Percentiles rank a stretch among this genome's conserved stretches.
Conservation (phyloP, 2,113 vertebrate species). For the Misgurnus mizolepis region DNA sequence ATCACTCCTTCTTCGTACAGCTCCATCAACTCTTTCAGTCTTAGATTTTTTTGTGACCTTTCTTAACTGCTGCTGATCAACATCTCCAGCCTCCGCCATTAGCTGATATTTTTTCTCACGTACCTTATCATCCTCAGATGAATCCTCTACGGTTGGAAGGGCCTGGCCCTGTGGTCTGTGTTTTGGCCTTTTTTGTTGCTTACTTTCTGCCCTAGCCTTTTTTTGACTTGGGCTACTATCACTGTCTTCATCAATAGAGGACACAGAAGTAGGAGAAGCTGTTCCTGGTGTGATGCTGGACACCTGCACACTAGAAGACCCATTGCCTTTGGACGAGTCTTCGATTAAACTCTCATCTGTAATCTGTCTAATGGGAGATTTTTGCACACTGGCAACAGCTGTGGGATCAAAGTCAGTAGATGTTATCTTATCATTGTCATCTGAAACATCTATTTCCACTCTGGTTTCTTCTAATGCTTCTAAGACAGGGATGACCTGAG, state of each 20-base stretch:
- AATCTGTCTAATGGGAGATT: conserved; percentile 71
- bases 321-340: conserved; percentile 90
- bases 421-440: conserved; percentile 25
- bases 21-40: conserved; percentile 80
- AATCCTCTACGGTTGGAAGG: conserved; percentile 91
- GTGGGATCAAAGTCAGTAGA: conserved; percentile 73
- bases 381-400: conserved; percentile 69
- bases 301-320: conserved; percentile 91
- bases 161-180: conserved; percentile 86
- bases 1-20: conserved; percentile 80
- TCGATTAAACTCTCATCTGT: conserved; percentile 90
- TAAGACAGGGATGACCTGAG: conserved; percentile 19
- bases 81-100: conserved; percentile 79
- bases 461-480: conserved; percentile 25
- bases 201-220: conserved; percentile 84
- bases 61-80: conserved; percentile 80
- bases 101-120: conserved; percentile 81
- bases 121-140: conserved; percentile 92
- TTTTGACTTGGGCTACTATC: conserved; percentile 92
- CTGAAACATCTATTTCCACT: conserved; percentile 29
- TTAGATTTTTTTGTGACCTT: conserved; percentile 82
- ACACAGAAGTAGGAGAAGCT: conserved; percentile 90
- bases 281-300: conserved; percentile 93
- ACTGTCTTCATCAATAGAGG: conserved; percentile 95
- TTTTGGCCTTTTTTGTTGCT: conserved; percentile 88